Conservation (phyloP, 2,888 invertebrate species). For the Steinernema hermaphroditum region DNA sequence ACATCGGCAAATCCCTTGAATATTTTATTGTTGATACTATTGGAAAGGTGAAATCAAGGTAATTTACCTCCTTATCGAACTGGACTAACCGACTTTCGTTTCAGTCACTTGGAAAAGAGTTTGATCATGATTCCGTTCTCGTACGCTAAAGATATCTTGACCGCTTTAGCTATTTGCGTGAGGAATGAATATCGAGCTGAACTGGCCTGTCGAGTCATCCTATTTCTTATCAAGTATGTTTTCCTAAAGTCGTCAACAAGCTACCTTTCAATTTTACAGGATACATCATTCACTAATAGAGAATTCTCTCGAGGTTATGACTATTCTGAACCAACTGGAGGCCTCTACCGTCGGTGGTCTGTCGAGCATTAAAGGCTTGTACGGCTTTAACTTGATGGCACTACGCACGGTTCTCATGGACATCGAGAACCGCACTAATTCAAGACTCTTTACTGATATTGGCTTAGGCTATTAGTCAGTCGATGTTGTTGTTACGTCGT, state of each 20-base stretch:
- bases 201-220: constrained; percentile 76
- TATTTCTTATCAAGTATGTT: constrained; percentile 72
- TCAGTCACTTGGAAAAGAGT: constrained; percentile 86
- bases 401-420: constrained; percentile 78
- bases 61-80: background rate
- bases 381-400: constrained; percentile 84
- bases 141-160: constrained; percentile 79
- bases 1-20: constrained; percentile 75
- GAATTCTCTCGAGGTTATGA: constrained; percentile 75
- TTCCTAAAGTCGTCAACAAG: background rate
- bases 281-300: constrained; percentile 74
- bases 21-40: constrained; percentile 83
- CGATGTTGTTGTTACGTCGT: constrained; percentile 9
- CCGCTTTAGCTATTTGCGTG: constrained; percentile 76
- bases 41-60: constrained; percentile 79
- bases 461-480: constrained; percentile 58
- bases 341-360: constrained; percentile 55
- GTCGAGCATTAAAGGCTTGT: constrained; percentile 74
- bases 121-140: constrained; percentile 83
- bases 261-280: constrained; percentile 40
- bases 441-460: constrained; percentile 67
- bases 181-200: constrained; percentile 77
- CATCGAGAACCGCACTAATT: constrained; percentile 75
- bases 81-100: constrained; percentile 55
- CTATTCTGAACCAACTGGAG: constrained; percentile 74